Base-by-base conservation (phyloP, 2,888 invertebrate genomes). In the Troilus luridus region DNA sequence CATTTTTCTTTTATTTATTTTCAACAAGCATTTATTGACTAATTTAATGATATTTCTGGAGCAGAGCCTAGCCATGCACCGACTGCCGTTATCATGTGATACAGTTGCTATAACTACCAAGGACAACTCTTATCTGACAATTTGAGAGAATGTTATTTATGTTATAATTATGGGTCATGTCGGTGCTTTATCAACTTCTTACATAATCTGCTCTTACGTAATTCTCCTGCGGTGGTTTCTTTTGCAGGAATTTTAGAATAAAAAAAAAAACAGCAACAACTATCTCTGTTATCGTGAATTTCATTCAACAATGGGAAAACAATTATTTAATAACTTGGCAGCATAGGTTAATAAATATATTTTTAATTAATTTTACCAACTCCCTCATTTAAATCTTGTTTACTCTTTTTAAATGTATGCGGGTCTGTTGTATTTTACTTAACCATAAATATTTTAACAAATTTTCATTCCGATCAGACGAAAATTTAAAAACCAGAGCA, bases 151-250 rank as follows among this genome's bases (percentile, higher is more conserved):
- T 27, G 72, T 72, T 72, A 27, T 72, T 72, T 72, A 77, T 77
- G 72, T 77, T 77, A 77, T 77, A 77, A 77, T 77, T 77, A 77
- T 41, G 19, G 72, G 41, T 77, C 72, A 77, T 77, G 41, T 77
- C 27, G 9, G 27, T 77, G 17, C 41, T 77, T 72, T 77, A 77
- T 77, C 72, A 27, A 6, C 19, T 19, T 77, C 72, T 77, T 77
- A 17, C 72, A 77, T 77, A 77, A 77, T 41, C 1, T 17, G 1
- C 72, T 27, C 72, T 77, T 77, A 41, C 27, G 41, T 77, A 27
- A 77, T 77, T 62, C 72, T 41, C 41, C 72, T 8, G 41, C 41
- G 27, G 9, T 19, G 72, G 27, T 24, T 77, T 77, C 27, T 77
- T 41, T 67, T 27, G 72, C 17, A 77, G 72, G 10, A 77, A 17